These are phyloP conservation scores for Polyommatus icarus DNA, from an alignment of 2,888 invertebrate genomes.

Conservation along the genomic window DNA sequence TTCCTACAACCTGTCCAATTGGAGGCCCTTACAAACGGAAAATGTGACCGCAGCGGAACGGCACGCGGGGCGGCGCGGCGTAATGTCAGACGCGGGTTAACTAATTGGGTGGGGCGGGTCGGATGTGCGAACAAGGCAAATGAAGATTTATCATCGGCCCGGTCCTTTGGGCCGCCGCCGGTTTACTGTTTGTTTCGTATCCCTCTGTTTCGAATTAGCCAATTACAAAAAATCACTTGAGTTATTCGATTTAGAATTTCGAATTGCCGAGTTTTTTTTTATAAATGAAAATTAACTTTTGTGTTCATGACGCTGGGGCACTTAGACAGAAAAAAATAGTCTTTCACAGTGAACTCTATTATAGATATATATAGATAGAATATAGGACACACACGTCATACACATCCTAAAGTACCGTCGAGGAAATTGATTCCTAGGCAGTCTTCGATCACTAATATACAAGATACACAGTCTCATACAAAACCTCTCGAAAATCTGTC, in stretches of 20 bases:
- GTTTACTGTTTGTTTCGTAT: conserved; percentile 36
- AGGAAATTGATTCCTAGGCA: too few species aligned
- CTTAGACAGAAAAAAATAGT: too few species aligned
- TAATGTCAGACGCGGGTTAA: conserved; percentile 55
- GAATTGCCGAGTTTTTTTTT: background rate
- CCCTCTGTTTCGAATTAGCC: conserved; percentile 33
- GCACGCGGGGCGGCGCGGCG: conserved; percentile 42
- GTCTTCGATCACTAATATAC: too few species aligned
- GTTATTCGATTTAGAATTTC: background rate
- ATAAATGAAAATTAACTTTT: background rate
- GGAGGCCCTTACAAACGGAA: conserved; percentile 51
- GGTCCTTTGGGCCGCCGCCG: conserved; percentile 53
- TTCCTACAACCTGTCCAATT: conserved; percentile 42
- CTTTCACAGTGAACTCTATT: too few species aligned
- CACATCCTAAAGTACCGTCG: too few species aligned
- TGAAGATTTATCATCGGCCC: conserved; percentile 75
- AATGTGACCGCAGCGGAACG: conserved; percentile 68
- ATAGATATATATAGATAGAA: too few species aligned
- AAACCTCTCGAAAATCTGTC: too few species aligned
- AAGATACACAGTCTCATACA: too few species aligned
- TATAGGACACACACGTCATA: too few species aligned
- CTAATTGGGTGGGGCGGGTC: conserved; percentile 73
- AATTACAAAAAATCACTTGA: conserved; percentile 33
- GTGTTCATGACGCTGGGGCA: background rate
- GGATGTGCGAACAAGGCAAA: conserved; percentile 75